Percentiles rank a stretch among this genome's conserved stretches.
Evolutionary conservation across 1,140 invertebrate genomes (phyloP).

Genomic region (Meloidogyne floridensis): DNA sequence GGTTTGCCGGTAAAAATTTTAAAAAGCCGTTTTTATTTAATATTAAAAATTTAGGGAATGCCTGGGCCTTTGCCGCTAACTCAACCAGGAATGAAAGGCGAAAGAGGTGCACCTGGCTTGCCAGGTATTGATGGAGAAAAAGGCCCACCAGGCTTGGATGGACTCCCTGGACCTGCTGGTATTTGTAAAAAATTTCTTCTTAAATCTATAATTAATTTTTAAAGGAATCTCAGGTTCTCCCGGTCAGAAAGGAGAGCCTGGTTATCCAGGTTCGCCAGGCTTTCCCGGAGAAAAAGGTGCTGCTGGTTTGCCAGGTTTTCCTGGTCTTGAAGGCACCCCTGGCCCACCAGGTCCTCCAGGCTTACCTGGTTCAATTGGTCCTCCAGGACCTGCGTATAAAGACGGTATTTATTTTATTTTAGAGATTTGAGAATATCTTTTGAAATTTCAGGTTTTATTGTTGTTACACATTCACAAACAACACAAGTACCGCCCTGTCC

Average conservation of each 20-base stretch:
- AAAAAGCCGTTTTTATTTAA: background rate
- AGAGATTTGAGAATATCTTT: background rate
- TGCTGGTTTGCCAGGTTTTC: slow-evolving; percentile 59
- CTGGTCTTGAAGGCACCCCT: slow-evolving; percentile 47
- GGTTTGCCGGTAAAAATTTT: slow-evolving; percentile 36
- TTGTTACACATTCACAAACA: slow-evolving; percentile 89
- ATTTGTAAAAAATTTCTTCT: slow-evolving; percentile 30
- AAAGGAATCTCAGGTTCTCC: slow-evolving; percentile 61
- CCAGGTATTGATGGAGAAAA: slow-evolving; percentile 42
- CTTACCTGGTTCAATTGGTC: slow-evolving; percentile 36
- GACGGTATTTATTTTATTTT: slow-evolving; percentile 72
- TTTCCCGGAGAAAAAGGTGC: slow-evolving; percentile 57
- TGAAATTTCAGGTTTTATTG: slow-evolving; percentile 71
- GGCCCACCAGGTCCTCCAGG: slow-evolving; percentile 51
- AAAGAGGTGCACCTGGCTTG: slow-evolving; percentile 49
- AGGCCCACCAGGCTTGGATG: slow-evolving; percentile 69
- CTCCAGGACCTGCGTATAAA: slow-evolving; percentile 70
- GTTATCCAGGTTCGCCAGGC: slow-evolving; percentile 57
- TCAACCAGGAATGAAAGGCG: slow-evolving; percentile 69
- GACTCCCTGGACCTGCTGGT: slow-evolving; percentile 68
- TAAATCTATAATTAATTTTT: slow-evolving; percentile 2
- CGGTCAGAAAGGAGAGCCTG: slow-evolving; percentile 57
- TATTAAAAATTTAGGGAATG: slow-evolving; percentile 17
- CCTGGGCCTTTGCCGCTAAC: slow-evolving; percentile 47
- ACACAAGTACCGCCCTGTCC: slow-evolving; percentile 80